Evolutionary conservation across 2,113 vertebrate species (phyloP).

Genomic region (Xenopus laevis): DNA sequence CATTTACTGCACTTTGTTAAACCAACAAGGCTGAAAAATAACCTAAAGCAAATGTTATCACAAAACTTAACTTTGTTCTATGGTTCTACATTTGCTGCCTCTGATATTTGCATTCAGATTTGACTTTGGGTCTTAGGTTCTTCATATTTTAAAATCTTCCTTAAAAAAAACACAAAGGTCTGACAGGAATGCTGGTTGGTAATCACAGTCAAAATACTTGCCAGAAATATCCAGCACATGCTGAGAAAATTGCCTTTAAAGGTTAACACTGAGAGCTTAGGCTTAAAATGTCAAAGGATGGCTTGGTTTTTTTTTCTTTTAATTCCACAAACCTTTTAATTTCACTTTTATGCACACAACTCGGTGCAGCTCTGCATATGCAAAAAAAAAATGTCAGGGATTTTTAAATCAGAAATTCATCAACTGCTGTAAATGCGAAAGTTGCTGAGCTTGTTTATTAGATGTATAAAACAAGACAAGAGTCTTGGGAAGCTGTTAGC

Average conservation of each 20-base stretch:
- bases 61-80: neutral
- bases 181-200: conserved; percentile 49
- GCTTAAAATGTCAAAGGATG: conserved; percentile 54
- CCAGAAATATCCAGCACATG: conserved; percentile 53
- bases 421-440: no score
- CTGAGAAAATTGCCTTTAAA: conserved; percentile 59
- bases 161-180: conserved; percentile 55
- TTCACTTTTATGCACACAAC: conserved; percentile 11
- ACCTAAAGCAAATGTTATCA: conserved; percentile 12
- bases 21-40: no score
- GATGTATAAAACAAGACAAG: no score
- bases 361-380: neutral
- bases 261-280: conserved; percentile 51
- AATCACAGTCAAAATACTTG: conserved; percentile 54
- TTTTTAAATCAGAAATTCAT: neutral
- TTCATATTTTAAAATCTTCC: conserved; percentile 45
- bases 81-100: conserved; percentile 30
- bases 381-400: neutral
- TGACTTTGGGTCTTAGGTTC: conserved; percentile 21
- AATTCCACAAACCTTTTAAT: conserved; percentile 34
- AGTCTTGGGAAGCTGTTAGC: no score
- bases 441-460: no score
- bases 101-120: conserved; percentile 44
- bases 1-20: no score
- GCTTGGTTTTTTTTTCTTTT: conserved; percentile 37